A percentile compares a stretch with the other conserved stretches of the same genome.
phyloP scores from a whole-genome alignment of 2,888 invertebrate genomes.

The Parascotia fuliginaria region DNA sequence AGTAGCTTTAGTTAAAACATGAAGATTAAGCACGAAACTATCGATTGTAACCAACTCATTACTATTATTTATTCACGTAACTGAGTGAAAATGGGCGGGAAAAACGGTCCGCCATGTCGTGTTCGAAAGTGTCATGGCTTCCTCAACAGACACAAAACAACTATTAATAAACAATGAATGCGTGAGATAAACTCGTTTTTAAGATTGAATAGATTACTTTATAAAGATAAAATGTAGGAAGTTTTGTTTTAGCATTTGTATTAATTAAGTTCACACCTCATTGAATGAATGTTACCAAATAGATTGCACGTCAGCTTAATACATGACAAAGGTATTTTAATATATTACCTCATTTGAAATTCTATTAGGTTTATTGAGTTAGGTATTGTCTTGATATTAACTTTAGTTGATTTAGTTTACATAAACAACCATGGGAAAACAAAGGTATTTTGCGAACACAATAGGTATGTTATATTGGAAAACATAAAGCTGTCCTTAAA shows the following conservation, averaged over 20 bases:
- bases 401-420: no score
- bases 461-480: no score
- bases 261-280: constrained; percentile 8
- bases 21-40: no score
- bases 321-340: not conserved
- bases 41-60: not conserved
- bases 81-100: constrained; percentile 58
- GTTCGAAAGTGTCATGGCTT: constrained; percentile 68
- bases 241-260: constrained; percentile 14
- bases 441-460: no score
- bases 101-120: constrained; percentile 53
- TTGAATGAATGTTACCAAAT: not conserved
- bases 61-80: constrained; percentile 18
- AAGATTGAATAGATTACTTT: constrained; percentile 31
- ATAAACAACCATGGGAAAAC: no score
- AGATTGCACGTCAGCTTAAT: not conserved
- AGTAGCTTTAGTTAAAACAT: no score
- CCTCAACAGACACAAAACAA: constrained; percentile 44
- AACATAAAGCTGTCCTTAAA: no score
- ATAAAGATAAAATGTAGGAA: constrained; percentile 26
- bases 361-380: not conserved
- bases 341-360: not conserved
- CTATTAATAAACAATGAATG: constrained; percentile 41
- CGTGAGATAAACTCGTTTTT: constrained; percentile 46
- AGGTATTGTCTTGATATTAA: not conserved